phyloP scores from a whole-genome alignment of 2,113 vertebrate species.

The Anhinga rufa region DNA sequence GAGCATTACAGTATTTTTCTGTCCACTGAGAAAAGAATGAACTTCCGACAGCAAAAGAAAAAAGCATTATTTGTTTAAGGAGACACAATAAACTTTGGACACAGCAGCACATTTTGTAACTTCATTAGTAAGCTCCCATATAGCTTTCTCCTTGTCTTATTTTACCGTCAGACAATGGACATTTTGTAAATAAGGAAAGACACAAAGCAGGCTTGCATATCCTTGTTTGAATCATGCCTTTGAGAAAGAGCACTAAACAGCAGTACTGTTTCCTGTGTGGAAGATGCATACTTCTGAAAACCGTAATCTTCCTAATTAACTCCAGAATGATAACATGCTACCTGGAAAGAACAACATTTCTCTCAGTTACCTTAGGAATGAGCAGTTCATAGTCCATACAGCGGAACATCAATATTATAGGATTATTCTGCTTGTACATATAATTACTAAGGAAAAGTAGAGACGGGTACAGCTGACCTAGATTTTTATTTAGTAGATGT shows the following conservation, averaged over 20 bases:
- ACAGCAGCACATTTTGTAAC: conserved; percentile 46
- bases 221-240: conserved; percentile 14
- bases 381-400: background rate
- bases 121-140: conserved; percentile 11
- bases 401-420: background rate
- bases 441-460: conserved; percentile 37
- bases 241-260: conserved; percentile 20
- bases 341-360: background rate
- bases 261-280: background rate
- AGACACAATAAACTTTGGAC: conserved; percentile 47
- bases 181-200: conserved; percentile 50
- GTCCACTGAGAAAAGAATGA: background rate
- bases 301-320: background rate
- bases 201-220: conserved; percentile 8
- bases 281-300: background rate
- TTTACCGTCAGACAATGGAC: conserved; percentile 54
- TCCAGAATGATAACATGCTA: background rate
- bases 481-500: conserved; percentile 49
- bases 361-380: background rate
- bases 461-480: conserved; percentile 33
- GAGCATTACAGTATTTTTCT: conserved; percentile 16
- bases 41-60: conserved; percentile 55
- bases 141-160: conserved; percentile 42
- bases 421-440: conserved; percentile 55
- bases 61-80: conserved; percentile 69